These are phyloP conservation scores for Lordiphosa fenestrarum DNA, from an alignment of 2,888 invertebrate genomes.

Conservation along the genomic window DNA sequence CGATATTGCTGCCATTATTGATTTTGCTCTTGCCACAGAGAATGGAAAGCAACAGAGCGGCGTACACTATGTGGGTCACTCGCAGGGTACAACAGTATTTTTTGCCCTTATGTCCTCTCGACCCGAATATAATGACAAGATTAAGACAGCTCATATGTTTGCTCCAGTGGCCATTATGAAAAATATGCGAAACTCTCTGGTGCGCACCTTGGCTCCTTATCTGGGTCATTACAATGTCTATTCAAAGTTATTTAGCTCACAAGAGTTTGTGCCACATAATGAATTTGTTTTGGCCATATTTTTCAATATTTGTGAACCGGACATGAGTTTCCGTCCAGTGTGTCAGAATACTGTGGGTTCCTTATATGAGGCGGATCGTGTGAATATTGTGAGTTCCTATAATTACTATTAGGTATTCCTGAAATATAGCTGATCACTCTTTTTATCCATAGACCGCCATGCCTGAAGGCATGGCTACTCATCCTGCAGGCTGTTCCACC, in stretches of 20 bases:
- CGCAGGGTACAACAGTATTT: constrained; percentile 74
- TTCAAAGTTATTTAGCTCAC: constrained; percentile 52
- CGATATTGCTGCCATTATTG: constrained; percentile 66
- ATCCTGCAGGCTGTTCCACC: constrained; percentile 71
- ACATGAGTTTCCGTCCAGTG: constrained; percentile 66
- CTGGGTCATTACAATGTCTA: constrained; percentile 55
- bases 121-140: constrained; percentile 72
- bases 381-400: constrained; percentile 45
- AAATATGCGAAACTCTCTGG: constrained; percentile 80
- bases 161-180: constrained; percentile 80
- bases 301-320: constrained; percentile 79
- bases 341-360: constrained; percentile 83
- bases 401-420: not conserved
- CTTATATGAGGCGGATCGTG: constrained; percentile 76
- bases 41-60: constrained; percentile 57
- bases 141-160: constrained; percentile 73
- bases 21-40: constrained; percentile 55
- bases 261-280: constrained; percentile 84
- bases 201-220: constrained; percentile 78
- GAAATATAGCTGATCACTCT: not conserved
- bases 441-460: constrained; percentile 47
- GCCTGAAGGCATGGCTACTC: constrained; percentile 46
- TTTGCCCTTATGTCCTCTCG: constrained; percentile 63
- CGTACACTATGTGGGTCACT: constrained; percentile 76
- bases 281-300: constrained; percentile 81